Evolutionary conservation across 1,140 invertebrate species (phyloP).

Genomic region (Apis florea): DNA sequence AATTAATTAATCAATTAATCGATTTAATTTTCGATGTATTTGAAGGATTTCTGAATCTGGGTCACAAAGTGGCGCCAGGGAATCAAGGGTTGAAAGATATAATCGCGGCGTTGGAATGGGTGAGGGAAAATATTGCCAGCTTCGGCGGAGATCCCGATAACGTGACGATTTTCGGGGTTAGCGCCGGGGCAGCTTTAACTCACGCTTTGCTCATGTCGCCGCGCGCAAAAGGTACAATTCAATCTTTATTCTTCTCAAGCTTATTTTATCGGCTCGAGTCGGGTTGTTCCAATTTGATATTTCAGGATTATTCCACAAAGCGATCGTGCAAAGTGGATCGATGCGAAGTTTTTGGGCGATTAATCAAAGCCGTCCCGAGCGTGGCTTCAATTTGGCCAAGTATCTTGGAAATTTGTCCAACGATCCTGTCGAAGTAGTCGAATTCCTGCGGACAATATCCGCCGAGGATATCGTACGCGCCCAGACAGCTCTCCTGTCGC

Average conservation of each 20-base stretch:
- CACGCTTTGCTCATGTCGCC: constrained; percentile 63
- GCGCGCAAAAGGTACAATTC: constrained; percentile 50
- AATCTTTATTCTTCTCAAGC: neutral
- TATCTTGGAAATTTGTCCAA: constrained; percentile 76
- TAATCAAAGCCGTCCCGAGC: constrained; percentile 49
- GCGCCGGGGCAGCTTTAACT: constrained; percentile 79
- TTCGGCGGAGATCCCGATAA: constrained; percentile 84
- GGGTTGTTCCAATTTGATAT: neutral
- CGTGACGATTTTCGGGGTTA: constrained; percentile 86
- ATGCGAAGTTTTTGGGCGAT: constrained; percentile 74
- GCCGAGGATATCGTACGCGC: constrained; percentile 50
- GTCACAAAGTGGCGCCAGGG: constrained; percentile 69
- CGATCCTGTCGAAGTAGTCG: constrained; percentile 74
- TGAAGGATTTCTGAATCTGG: constrained; percentile 69
- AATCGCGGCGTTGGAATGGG: constrained; percentile 82
- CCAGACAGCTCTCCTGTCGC: neutral
- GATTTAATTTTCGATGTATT: neutral
- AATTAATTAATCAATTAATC: no score
- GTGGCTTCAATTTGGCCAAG: constrained; percentile 76
- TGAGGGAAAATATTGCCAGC: constrained; percentile 82
- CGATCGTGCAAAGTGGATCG: constrained; percentile 82
- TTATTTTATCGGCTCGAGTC: no score
- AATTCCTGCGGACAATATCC: constrained; percentile 77
- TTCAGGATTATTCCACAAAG: constrained; percentile 82
- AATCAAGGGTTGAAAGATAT: constrained; percentile 82